Evolutionary conservation across 2,797 vertebrate genomes (phyloP).

Genomic region (Morelia viridis): DNA sequence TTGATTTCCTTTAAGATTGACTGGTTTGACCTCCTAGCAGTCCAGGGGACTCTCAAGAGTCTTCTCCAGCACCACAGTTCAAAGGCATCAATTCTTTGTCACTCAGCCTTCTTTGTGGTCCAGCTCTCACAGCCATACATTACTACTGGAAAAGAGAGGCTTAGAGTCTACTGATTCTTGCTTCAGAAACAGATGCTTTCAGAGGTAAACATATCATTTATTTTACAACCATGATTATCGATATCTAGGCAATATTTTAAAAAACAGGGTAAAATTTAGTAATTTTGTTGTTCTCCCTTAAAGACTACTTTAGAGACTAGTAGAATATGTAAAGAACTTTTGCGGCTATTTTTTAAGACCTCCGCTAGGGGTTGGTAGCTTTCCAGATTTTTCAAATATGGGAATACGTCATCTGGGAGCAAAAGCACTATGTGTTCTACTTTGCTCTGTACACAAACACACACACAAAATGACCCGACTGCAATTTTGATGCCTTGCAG

Average conservation of each 20-base stretch:
- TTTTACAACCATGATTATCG: neutral
- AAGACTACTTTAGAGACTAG: neutral
- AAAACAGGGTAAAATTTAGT: neutral
- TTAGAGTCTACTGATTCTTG: neutral
- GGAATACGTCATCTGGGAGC: neutral
- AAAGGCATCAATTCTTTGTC: too few species aligned
- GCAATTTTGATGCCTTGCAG: conserved; percentile 13
- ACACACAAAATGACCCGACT: conserved; percentile 14
- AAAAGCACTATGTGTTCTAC: neutral
- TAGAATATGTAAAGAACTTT: neutral
- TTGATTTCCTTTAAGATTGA: too few species aligned
- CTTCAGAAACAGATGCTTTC: neutral
- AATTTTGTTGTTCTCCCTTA: neutral
- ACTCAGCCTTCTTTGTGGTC: too few species aligned
- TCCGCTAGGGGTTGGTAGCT: neutral
- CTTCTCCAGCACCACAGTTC: too few species aligned
- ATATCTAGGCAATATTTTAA: neutral
- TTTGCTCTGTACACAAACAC: conserved; percentile 17
- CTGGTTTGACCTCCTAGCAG: too few species aligned
- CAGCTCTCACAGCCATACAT: too few species aligned
- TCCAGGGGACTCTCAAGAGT: too few species aligned
- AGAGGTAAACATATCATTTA: neutral
- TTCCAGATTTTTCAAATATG: neutral
- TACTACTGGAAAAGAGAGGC: neutral
- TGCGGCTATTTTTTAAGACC: neutral